These are phyloP conservation scores for Drosophila fuyamai DNA, from an alignment of 1,140 invertebrate genomes.

Conservation along the genomic window DNA sequence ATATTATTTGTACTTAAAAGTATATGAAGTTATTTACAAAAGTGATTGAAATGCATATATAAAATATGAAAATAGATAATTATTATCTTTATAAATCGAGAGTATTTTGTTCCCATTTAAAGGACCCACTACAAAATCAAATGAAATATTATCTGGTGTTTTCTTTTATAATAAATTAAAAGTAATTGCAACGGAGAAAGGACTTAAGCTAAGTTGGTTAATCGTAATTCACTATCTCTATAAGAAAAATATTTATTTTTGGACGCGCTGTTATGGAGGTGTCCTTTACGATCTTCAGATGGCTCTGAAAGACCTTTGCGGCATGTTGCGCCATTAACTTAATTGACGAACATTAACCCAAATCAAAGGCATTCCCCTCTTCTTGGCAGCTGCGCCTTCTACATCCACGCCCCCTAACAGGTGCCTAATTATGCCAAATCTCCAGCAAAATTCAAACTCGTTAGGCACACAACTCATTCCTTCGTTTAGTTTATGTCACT, in stretches of 20 bases:
- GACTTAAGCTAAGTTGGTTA: too few relatives aligned
- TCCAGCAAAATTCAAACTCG: conserved; percentile 11
- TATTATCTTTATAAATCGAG: too few relatives aligned
- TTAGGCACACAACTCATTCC: conserved; percentile 12
- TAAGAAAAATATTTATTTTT: background rate
- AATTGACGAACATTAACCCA: conserved; percentile 55
- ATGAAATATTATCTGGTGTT: too few relatives aligned
- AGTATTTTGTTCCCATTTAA: too few relatives aligned
- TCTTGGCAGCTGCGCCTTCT: conserved; percentile 4
- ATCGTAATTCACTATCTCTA: too few relatives aligned
- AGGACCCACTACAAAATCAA: too few relatives aligned
- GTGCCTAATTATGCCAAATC: conserved; percentile 48
- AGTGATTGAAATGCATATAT: too few relatives aligned
- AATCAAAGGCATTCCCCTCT: conserved; percentile 34
- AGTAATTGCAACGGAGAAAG: too few relatives aligned
- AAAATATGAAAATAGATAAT: too few relatives aligned
- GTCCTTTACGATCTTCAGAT: background rate
- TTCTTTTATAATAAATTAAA: too few relatives aligned
- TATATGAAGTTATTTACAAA: too few relatives aligned
- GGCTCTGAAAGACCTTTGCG: conserved; percentile 6
- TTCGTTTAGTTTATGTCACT: conserved; percentile 16
- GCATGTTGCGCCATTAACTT: conserved; percentile 30
- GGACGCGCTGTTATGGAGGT: background rate
- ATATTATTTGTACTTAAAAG: too few relatives aligned
- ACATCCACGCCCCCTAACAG: conserved; percentile 15